These are phyloP conservation scores for Cynocephalus volans DNA, from an alignment of 2,113 vertebrate species.

Conservation along the genomic window DNA sequence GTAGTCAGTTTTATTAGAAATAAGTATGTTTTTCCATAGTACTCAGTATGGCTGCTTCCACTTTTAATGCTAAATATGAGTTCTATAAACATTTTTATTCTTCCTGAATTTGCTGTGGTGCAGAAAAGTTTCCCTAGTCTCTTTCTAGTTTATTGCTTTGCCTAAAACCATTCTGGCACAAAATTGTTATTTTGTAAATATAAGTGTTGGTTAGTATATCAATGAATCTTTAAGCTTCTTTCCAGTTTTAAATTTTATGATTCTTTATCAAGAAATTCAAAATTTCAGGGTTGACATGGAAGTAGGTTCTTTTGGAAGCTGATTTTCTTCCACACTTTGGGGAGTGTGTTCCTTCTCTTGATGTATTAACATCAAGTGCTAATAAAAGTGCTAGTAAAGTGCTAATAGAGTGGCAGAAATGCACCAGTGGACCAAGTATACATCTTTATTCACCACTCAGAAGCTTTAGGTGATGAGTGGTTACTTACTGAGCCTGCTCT, in stretches of 20 bases:
- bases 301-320: background rate
- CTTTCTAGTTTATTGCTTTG: background rate
- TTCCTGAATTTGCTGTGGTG: background rate
- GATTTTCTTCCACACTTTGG: background rate
- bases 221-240: slow-evolving; percentile 43
- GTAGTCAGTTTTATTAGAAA: slow-evolving; percentile 17
- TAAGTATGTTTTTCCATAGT: background rate
- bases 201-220: slow-evolving; percentile 11
- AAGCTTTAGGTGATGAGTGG: background rate
- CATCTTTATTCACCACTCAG: background rate
- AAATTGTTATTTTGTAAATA: slow-evolving; percentile 6
- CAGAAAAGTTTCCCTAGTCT: background rate
- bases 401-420: background rate
- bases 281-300: background rate
- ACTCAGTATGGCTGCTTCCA: background rate
- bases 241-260: background rate
- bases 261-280: background rate
- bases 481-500: background rate
- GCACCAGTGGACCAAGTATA: background rate
- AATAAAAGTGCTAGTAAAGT: no score
- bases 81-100: background rate
- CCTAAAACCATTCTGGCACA: background rate
- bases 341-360: background rate
- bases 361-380: background rate
- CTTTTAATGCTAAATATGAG: background rate